Evolutionary conservation across 2,797 vertebrate genomes (phyloP), one percentile per base, ranked within the genome.

Genomic region (Petrocephalus sullivani): DNA sequence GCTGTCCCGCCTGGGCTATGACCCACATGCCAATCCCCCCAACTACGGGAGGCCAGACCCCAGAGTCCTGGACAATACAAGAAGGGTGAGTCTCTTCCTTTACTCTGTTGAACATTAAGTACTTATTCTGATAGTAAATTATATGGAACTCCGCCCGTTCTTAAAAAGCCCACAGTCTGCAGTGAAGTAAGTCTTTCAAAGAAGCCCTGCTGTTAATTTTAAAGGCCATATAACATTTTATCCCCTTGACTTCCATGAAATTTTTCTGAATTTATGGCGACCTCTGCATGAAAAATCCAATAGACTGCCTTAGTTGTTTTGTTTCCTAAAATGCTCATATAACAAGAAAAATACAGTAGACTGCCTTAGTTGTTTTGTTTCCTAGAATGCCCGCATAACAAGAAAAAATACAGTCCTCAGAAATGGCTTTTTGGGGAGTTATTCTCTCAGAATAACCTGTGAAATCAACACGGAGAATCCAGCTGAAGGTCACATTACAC

Each of bases 11-110:
- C 96, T 99, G 56, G 98, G 98, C 67, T 99, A 99, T 0, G 98
- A 99, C 91, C 98, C 98, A 0, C 97, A 97, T 0, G 98, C 98
- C 93, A 99, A 99, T 88, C 98, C 98, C 0, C 98, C 98, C 2
- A 99, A 97, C 90, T 99, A 99, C 0, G 98, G 98, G 23, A 96
- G 96, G 9, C 98, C 98, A 0, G 98, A 99, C 89, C 96, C 97
- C 88, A 97, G 96, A 88, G 98, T 99, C 81, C 92, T 99, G 91
- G 98, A 99, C 91, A 99, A 99, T 92, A 99, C 98, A 0, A 96
- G 97, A 93, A 95, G 98, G 97, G 98, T 99, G 93, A 98, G 97
- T 94, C 28, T 41, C 23, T 84, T 21, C 0, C 23, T 53, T 58
- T 37, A 16, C 41, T 41, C 37, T n/a, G 71, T 7, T 46, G 71